Base-by-base conservation (phyloP, 2,888 invertebrate genomes). In the Mantis religiosa region DNA sequence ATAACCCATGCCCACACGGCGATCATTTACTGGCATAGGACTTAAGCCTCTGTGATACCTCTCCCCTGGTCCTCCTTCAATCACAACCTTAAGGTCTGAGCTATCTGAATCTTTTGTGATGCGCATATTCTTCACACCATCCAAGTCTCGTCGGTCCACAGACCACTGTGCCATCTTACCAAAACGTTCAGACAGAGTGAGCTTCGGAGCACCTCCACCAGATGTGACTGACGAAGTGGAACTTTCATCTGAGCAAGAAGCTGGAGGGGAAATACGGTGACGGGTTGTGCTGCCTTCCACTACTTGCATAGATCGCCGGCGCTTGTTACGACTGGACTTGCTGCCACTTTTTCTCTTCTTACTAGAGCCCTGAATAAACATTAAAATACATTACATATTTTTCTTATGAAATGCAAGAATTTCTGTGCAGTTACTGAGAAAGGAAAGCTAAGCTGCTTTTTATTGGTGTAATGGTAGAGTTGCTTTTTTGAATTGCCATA, bases 81-180 rank as follows among this genome's bases (percentile, higher is more conserved):
- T 90, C 81, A 90, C 90, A 41, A 90, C 97, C 93, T 97, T 97
- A 91, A 97, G 87, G 81, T 90, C 90, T 8, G 94, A 87, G 82
- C 93, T 93, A 90, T 96, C 96, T 84, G 96, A 96, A 86, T 95
- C 95, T 85, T 96, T 93, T 90, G 96, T 96, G 89, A 97, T 97
- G 90, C 97, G 96, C 89, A 98, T 97, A 91, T 97, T 97, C 89
- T 97, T 95, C 96, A 97, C 97, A 92, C 97, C 97, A 93, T 97
- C 97, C 92, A 97, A 96, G 88, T 97, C 96, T n/a, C 96, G 95
- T 20, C 98, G 94, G 93, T 97, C 97, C 4, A 97, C 96, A 90
- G 97, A 97, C 97, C 97, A 97, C 92, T 98, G 98, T 30, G 98
- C 98, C 96, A 98, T 97, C 94, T 98, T 98, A 90, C 98, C 98